These are phyloP conservation scores for Epirrhoe alternata DNA, from an alignment of 2,888 invertebrate species.

Conservation along the genomic window DNA sequence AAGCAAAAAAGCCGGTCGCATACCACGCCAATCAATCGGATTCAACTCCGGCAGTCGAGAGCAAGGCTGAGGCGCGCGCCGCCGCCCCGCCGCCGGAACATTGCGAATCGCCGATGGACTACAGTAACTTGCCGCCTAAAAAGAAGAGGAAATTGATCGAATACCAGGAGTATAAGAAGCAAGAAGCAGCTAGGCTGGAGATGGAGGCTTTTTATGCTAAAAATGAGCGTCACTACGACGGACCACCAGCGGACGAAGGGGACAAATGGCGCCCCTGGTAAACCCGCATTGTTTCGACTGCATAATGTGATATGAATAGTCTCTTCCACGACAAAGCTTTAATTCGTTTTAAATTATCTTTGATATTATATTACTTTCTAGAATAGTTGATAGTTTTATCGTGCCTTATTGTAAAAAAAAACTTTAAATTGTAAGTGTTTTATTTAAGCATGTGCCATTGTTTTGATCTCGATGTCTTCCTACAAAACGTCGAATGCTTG, in stretches of 20 bases:
- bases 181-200: conserved; percentile 77
- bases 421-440: conserved; percentile 42
- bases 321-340: conserved; percentile 83
- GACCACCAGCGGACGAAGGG: conserved; percentile 67
- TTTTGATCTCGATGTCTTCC: conserved; percentile 80
- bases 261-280: conserved; percentile 81
- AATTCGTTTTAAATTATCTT: conserved; percentile 76
- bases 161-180: conserved; percentile 83
- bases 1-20: conserved; percentile 56
- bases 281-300: conserved; percentile 29
- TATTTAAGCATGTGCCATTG: conserved; percentile 67
- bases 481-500: conserved; percentile 50
- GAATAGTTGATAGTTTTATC: conserved; percentile 35
- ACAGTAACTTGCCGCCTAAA: conserved; percentile 82
- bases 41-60: conserved; percentile 57
- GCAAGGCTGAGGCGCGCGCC: conserved; percentile 63
- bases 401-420: conserved; percentile 42
- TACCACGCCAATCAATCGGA: conserved; percentile 59
- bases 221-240: conserved; percentile 62
- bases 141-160: conserved; percentile 83
- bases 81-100: conserved; percentile 77
- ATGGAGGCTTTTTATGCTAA: conserved; percentile 74
- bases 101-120: conserved; percentile 79
- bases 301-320: conserved; percentile 78
- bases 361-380: conserved; percentile 41